Conservation (phyloP, 1,140 invertebrate species). For the Ctenoplectra terminalis region DNA sequence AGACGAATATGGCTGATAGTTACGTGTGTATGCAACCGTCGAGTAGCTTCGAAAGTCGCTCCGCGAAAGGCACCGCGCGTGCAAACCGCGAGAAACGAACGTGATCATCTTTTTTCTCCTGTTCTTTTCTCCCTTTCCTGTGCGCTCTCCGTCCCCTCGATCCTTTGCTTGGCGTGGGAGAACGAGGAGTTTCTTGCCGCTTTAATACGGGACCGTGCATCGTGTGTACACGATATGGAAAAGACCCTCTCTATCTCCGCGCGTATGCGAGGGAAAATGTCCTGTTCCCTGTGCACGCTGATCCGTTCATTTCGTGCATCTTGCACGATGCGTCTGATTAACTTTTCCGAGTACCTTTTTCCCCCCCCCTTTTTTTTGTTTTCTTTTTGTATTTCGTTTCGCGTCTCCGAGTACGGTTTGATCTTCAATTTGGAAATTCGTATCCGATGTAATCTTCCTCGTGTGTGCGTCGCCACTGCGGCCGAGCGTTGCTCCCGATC, state of each 20-base stretch:
- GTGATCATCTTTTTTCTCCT: slow-evolving; percentile 41
- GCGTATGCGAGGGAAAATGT: background rate
- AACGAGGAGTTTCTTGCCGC: slow-evolving; percentile 59
- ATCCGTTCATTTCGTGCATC: too few relatives aligned
- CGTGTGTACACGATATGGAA: slow-evolving; percentile 4
- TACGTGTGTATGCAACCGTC: slow-evolving; percentile 26
- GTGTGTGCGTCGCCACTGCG: background rate
- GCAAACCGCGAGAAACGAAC: slow-evolving; percentile 62
- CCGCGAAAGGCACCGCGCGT: slow-evolving; percentile 51
- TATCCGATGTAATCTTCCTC: background rate
- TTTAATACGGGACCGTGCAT: slow-evolving; percentile 35
- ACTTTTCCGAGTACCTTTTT: too few relatives aligned
- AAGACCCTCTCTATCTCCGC: background rate
- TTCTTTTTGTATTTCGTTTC: too few relatives aligned
- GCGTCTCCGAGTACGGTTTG: too few relatives aligned
- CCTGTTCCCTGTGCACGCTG: background rate
- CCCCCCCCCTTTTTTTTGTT: background rate
- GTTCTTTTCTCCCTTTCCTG: background rate
- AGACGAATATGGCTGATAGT: slow-evolving; percentile 52
- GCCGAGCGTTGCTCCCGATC: background rate
- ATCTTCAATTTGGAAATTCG: background rate
- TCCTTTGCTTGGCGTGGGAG: slow-evolving; percentile 39
- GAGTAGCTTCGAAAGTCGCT: slow-evolving; percentile 68
- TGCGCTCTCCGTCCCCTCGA: background rate
- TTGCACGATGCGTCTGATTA: background rate